These are phyloP conservation scores for Calycopis cecrops DNA, from an alignment of 1,140 invertebrate genomes.

Conservation along the genomic window DNA sequence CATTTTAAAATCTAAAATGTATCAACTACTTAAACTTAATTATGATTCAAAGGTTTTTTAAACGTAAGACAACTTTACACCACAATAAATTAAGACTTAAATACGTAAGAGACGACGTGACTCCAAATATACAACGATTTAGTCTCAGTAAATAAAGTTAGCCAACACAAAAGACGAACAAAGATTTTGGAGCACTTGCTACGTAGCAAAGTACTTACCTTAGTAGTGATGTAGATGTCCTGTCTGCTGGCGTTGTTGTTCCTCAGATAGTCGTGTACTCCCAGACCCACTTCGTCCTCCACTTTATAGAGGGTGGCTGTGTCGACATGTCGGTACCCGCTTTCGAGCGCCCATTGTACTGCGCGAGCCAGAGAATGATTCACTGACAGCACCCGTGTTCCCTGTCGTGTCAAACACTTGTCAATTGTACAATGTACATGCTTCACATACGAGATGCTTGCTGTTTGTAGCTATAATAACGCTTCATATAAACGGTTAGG, in stretches of 20 bases:
- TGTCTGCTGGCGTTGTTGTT: constrained; percentile 76
- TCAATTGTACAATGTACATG: no score
- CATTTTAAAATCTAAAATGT: no score
- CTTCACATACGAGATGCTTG: constrained; percentile 9
- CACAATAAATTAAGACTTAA: no score
- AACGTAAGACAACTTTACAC: no score
- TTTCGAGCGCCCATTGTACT: constrained; percentile 77
- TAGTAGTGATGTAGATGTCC: constrained; percentile 82
- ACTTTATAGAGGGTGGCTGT: constrained; percentile 80
- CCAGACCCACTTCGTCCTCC: constrained; percentile 78
- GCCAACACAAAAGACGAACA: no score
- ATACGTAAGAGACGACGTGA: no score
- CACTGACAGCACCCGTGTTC: constrained; percentile 43
- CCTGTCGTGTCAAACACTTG: constrained; percentile 27
- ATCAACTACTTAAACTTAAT: no score
- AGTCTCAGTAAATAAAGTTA: background rate
- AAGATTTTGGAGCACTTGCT: background rate
- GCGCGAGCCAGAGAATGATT: constrained; percentile 66
- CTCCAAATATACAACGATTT: no score
- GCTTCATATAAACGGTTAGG: no score
- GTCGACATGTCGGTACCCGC: constrained; percentile 84
- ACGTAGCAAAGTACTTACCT: constrained; percentile 57
- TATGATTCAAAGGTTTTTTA: no score
- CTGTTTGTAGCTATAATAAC: background rate
- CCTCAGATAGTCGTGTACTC: constrained; percentile 76